phyloP scores from a whole-genome alignment of 1,140 invertebrate species.

The Orchestia grillus region DNA sequence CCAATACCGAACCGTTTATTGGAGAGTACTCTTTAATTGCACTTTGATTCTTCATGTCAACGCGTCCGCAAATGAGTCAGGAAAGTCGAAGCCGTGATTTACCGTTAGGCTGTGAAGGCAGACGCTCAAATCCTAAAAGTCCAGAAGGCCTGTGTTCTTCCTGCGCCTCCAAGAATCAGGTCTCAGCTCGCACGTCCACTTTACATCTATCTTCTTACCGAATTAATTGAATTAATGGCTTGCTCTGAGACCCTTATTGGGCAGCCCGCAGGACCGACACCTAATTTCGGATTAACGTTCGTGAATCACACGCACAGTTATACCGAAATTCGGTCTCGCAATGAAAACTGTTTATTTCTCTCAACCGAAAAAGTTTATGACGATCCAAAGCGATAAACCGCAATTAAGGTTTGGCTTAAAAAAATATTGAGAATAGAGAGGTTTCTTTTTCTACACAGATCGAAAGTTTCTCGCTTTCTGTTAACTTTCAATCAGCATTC shows the following conservation, averaged over 20 bases:
- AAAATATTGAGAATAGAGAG: neutral
- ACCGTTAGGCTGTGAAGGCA: neutral
- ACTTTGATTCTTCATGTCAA: neutral
- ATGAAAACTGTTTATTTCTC: neutral
- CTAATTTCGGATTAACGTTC: neutral
- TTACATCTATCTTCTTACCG: neutral
- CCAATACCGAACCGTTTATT: neutral
- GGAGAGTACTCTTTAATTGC: neutral
- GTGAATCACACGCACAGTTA: neutral
- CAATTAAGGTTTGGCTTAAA: neutral
- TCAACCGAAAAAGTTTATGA: neutral
- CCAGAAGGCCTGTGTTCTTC: neutral
- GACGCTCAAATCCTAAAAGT: neutral
- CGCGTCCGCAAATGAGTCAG: neutral
- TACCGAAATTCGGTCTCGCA: neutral
- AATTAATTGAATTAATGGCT: neutral
- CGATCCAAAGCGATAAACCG: neutral
- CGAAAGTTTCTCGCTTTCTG: neutral
- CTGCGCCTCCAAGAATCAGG: neutral
- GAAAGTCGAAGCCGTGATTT: neutral
- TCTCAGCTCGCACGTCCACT: neutral
- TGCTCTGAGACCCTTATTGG: neutral
- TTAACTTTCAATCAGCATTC: neutral
- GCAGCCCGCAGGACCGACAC: neutral
- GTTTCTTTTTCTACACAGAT: neutral